Percentiles rank a stretch among this genome's conserved stretches.
Conservation (phyloP, 2,113 vertebrate species). For the Gobio gobio region DNA sequence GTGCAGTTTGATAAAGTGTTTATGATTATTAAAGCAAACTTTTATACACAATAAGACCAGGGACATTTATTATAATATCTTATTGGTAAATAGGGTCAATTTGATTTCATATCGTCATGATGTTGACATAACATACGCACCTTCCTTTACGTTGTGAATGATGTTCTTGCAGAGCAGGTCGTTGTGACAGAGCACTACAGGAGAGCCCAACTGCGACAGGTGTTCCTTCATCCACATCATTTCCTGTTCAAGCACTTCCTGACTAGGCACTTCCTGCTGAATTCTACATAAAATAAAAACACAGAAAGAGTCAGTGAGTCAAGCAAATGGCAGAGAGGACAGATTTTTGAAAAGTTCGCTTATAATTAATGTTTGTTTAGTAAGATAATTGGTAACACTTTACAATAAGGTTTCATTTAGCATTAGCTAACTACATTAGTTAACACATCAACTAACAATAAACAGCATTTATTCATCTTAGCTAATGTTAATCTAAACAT, state of each 20-base stretch:
- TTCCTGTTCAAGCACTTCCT: slow-evolving; percentile 85
- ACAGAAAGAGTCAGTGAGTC: background rate
- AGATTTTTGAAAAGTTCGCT: background rate
- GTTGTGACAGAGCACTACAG: slow-evolving; percentile 95
- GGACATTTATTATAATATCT: background rate
- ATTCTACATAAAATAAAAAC: slow-evolving; percentile 72
- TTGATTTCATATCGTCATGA: background rate
- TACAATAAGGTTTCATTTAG: too few species aligned
- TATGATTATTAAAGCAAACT: background rate
- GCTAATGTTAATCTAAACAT: too few species aligned
- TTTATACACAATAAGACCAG: background rate
- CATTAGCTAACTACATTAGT: too few species aligned
- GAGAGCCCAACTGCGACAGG: slow-evolving; percentile 87
- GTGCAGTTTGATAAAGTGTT: too few species aligned
- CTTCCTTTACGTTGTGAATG: slow-evolving; percentile 86
- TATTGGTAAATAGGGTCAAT: background rate
- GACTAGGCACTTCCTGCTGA: slow-evolving; percentile 85
- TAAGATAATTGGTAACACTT: too few species aligned
- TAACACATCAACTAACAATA: too few species aligned
- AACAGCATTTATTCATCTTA: too few species aligned
- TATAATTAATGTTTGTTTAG: too few species aligned
- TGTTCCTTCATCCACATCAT: slow-evolving; percentile 92
- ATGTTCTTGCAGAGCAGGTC: slow-evolving; percentile 98
- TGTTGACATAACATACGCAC: slow-evolving; percentile 64
- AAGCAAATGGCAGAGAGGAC: background rate